A percentile compares a stretch with the other conserved stretches of the same genome.
Conservation (phyloP, 2,113 vertebrate genomes). For the Mionectes macconnelli region DNA sequence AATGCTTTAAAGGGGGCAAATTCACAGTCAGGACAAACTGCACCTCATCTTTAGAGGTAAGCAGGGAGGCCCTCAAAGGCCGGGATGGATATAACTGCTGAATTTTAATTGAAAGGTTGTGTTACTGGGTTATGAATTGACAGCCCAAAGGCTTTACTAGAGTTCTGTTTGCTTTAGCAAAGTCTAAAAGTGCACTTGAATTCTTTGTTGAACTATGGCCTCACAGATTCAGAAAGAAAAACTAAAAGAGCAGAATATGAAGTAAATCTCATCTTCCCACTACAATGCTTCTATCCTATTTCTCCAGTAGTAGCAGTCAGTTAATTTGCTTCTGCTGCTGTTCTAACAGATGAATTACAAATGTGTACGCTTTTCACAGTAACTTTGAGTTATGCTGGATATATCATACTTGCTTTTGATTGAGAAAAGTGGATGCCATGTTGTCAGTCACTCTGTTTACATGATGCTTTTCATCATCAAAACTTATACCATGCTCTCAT, state of each 20-base stretch:
- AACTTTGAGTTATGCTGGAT: neutral
- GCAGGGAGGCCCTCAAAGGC: neutral
- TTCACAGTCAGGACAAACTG: neutral
- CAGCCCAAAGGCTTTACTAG: neutral
- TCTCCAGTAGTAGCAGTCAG: neutral
- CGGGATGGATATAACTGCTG: neutral
- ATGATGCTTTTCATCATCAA: neutral
- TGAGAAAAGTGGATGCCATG: neutral
- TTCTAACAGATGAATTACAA: neutral
- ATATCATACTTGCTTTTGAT: neutral
- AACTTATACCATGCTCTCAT: neutral
- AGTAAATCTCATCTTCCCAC: neutral
- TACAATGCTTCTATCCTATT: neutral
- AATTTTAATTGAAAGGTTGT: neutral
- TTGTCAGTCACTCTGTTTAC: neutral
- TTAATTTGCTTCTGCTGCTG: slow-evolving; percentile 1
- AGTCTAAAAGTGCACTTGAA: neutral
- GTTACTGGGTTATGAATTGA: neutral
- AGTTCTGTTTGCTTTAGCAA: neutral
- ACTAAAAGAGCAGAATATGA: neutral
- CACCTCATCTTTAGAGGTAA: neutral
- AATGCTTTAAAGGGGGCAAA: neutral
- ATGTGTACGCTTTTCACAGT: neutral
- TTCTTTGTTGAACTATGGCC: neutral
- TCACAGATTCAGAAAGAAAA: neutral